Percentiles rank a stretch among this genome's conserved stretches.
phyloP scores from a whole-genome alignment of 2,113 vertebrate genomes.

The Terrapene triunguis region DNA sequence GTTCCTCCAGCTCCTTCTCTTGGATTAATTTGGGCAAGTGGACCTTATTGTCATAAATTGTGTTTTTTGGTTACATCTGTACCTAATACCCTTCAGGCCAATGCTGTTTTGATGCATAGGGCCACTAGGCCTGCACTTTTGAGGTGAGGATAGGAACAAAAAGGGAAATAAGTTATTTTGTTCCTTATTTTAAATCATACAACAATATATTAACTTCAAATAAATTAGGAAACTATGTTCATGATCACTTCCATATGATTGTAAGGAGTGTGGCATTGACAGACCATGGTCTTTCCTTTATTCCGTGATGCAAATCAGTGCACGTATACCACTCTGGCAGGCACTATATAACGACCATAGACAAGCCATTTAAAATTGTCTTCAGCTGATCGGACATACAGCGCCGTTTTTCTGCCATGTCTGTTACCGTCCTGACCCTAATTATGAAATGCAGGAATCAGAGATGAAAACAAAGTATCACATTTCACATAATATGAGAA shows the following conservation, averaged over 20 bases:
- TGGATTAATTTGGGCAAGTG: not conserved
- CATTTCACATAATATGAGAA: conserved; percentile 68
- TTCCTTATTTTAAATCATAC: not conserved
- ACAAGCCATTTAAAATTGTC: not conserved
- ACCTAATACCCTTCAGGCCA: not conserved
- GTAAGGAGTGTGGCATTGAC: not conserved
- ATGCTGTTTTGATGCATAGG: not conserved
- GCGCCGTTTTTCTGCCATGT: conserved; percentile 58
- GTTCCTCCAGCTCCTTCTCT: not conserved
- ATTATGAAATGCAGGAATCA: conserved; percentile 59
- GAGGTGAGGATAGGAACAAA: not conserved
- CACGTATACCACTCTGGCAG: fast-evolving
- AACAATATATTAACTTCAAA: not conserved
- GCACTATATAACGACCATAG: not conserved
- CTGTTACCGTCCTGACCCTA: conserved; percentile 52
- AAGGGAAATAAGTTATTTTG: not conserved
- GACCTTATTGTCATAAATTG: not conserved
- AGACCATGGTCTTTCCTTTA: not conserved
- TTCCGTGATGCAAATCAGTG: fast-evolving
- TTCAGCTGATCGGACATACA: conserved; percentile 49
- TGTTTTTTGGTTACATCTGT: not conserved
- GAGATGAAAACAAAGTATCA: conserved; percentile 54
- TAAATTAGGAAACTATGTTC: not conserved
- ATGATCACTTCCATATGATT: not conserved
- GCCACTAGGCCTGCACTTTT: not conserved